phyloP scores from a whole-genome alignment of 2,888 invertebrate genomes.

The Phortica magna region DNA sequence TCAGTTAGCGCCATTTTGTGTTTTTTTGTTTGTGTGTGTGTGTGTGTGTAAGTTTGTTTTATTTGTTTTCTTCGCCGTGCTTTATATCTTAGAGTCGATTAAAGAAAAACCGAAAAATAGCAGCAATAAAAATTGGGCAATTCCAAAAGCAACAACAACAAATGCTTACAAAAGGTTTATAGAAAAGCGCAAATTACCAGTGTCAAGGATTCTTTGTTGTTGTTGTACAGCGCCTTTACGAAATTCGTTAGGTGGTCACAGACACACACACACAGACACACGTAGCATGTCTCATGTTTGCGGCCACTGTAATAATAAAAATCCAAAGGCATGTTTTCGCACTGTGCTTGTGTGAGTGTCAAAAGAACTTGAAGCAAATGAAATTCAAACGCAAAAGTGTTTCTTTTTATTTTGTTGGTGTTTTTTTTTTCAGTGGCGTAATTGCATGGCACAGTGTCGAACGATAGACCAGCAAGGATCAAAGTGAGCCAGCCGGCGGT shows the following conservation, averaged over 20 bases:
- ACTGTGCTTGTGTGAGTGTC: not conserved
- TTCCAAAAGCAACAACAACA: not conserved
- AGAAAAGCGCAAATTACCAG: conserved; percentile 39
- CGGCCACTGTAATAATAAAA: not conserved
- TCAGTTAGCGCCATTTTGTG: conserved; percentile 6
- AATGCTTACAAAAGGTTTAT: not conserved
- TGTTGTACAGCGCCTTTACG: not conserved
- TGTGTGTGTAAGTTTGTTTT: not conserved
- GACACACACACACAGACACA: no score
- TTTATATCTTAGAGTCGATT: no score
- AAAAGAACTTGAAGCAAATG: not conserved
- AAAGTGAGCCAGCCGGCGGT: not conserved
- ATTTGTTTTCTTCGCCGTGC: no score
- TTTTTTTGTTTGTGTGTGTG: not conserved
- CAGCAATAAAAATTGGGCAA: not conserved
- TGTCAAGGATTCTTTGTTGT: conserved; percentile 38
- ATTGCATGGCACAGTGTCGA: conserved; percentile 12
- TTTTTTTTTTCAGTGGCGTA: not conserved
- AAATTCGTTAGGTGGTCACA: not conserved
- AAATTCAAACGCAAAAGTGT: conserved; percentile 1
- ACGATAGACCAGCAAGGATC: not conserved
- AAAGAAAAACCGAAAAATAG: conserved; percentile 8
- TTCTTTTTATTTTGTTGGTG: not conserved
- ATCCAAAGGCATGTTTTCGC: not conserved
- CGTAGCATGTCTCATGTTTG: not conserved